Evolutionary conservation across 1,140 invertebrate genomes (phyloP).

Genomic region (Copidosoma floridanum): DNA sequence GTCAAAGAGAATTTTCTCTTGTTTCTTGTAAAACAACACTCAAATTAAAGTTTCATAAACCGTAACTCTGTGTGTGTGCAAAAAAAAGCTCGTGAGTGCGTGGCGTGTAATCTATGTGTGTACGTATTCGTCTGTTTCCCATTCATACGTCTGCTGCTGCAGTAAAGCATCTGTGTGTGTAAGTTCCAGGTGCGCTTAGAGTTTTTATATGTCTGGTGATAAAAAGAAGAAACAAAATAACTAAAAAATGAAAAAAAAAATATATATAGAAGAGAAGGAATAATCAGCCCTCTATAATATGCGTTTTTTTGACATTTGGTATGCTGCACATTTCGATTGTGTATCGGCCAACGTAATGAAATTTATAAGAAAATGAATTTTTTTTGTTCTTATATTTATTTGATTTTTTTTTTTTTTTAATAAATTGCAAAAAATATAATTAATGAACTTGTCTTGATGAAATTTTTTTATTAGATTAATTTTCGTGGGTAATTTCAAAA

Average conservation of each 20-base stretch:
- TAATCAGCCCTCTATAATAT: too few relatives aligned
- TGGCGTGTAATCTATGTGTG: not conserved
- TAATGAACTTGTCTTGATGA: too few relatives aligned
- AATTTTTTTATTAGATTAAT: conserved; percentile 11
- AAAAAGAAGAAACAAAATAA: too few relatives aligned
- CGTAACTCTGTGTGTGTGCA: not conserved
- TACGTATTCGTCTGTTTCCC: too few relatives aligned
- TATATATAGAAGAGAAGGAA: too few relatives aligned
- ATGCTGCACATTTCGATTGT: conserved; percentile 28
- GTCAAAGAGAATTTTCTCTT: too few relatives aligned
- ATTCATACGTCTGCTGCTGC: too few relatives aligned
- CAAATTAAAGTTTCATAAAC: not conserved
- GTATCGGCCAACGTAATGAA: not conserved
- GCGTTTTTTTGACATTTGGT: conserved; percentile 9
- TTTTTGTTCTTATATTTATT: conserved; percentile 16
- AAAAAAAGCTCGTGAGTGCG: not conserved
- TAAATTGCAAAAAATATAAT: not conserved
- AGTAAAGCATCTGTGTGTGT: not conserved
- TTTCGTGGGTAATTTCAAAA: conserved; percentile 10
- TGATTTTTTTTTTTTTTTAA: conserved; percentile 8
- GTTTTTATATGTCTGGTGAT: too few relatives aligned
- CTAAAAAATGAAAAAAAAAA: too few relatives aligned
- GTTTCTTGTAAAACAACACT: too few relatives aligned
- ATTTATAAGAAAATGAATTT: conserved; percentile 12
- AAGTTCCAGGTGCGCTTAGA: not conserved